Conservation (phyloP, 1,140 invertebrate genomes). For the Heliconius hermathena region DNA sequence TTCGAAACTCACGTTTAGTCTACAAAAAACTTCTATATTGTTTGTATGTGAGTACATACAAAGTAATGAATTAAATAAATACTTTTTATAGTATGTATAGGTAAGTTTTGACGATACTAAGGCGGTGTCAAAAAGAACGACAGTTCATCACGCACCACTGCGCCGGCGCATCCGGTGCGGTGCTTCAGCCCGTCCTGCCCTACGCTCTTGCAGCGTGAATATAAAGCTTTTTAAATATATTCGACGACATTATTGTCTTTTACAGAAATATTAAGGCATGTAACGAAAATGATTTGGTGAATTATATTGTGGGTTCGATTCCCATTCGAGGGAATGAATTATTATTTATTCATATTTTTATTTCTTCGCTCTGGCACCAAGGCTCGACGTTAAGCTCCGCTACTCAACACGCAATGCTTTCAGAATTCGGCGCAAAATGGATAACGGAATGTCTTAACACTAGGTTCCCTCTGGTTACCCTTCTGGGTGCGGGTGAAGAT, state of each 20-base stretch:
- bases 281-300: not conserved
- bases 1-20: not conserved
- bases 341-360: no score
- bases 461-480: no score
- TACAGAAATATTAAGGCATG: not conserved
- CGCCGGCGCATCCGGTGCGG: constrained; percentile 51
- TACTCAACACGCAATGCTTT: not conserved
- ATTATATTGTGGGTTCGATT: no score
- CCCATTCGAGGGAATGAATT: no score
- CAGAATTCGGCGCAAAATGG: no score
- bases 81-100: not conserved
- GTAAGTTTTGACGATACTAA: not conserved
- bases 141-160: constrained; percentile 53
- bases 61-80: not conserved
- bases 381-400: no score
- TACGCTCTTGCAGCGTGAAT: constrained; percentile 34
- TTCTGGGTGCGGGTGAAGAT: no score
- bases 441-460: no score
- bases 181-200: constrained; percentile 30
- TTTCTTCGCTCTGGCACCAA: no score
- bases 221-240: constrained; percentile 28
- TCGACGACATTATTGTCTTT: not conserved
- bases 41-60: not conserved
- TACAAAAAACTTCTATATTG: not conserved
- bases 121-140: constrained; percentile 51